phyloP scores from a whole-genome alignment of 2,113 vertebrate species.

The Lagopus leucura region DNA sequence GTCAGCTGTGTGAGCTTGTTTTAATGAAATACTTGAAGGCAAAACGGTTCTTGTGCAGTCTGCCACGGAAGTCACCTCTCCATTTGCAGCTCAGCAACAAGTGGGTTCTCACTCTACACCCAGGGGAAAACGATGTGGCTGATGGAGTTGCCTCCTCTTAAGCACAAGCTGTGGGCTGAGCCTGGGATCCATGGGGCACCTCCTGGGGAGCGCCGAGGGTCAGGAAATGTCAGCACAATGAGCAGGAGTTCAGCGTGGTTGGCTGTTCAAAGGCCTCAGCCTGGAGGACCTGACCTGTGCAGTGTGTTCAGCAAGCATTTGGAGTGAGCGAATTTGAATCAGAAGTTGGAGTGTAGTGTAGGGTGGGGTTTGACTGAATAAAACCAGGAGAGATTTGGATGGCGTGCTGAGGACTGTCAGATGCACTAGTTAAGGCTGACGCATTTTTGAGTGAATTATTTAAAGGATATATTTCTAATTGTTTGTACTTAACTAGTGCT shows the following conservation, averaged over 20 bases:
- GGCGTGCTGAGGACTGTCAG: accelerated
- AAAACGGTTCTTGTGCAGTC: not conserved
- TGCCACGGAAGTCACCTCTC: not conserved
- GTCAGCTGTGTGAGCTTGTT: not conserved
- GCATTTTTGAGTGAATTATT: not conserved
- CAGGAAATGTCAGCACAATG: not conserved
- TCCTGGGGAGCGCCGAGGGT: not conserved
- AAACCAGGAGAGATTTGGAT: accelerated
- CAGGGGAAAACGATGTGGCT: accelerated
- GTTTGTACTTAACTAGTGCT: not conserved
- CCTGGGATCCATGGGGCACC: not conserved
- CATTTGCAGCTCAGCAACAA: not conserved
- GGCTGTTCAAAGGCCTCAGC: not conserved
- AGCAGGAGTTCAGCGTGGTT: not conserved
- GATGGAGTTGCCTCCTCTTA: not conserved
- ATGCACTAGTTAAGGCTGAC: not conserved
- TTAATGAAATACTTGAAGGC: not conserved
- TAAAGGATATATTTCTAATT: not conserved
- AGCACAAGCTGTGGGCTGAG: not conserved
- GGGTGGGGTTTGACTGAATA: not conserved
- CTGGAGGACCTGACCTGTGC: not conserved
- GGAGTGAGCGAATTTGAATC: accelerated
- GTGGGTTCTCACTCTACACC: not conserved
- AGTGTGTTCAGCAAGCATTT: not conserved
- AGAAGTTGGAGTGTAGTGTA: not conserved